Percentiles rank a stretch among this genome's conserved stretches.
Conservation (phyloP, 2,888 invertebrate species). For the Cerceris ruficornis region DNA sequence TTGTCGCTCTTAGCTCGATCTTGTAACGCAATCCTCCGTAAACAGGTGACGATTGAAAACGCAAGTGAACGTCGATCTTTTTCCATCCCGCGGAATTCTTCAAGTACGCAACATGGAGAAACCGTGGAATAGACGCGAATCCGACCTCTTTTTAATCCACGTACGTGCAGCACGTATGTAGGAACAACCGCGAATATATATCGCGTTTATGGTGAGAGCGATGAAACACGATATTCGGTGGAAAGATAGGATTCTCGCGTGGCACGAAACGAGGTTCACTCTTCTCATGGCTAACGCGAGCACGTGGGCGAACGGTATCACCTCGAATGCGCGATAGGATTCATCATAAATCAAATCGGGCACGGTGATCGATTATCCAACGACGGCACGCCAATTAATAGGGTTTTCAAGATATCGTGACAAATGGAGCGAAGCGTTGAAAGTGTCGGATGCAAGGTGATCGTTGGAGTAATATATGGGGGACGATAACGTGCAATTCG, state of each 20-base stretch:
- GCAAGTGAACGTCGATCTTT: not conserved
- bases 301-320: slow-evolving; percentile 53
- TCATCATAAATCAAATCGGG: slow-evolving; percentile 48
- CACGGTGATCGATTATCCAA: slow-evolving; percentile 49
- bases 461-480: slow-evolving; percentile 20
- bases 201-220: slow-evolving; percentile 23
- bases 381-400: slow-evolving; percentile 50
- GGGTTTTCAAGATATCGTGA: slow-evolving; percentile 50
- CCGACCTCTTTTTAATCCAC: not conserved
- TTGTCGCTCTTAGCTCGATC: slow-evolving; percentile 20
- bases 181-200: slow-evolving; percentile 10
- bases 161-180: no score
- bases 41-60: slow-evolving; percentile 42
- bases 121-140: not conserved
- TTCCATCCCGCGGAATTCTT: not conserved
- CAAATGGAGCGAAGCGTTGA: slow-evolving; percentile 44
- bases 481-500: slow-evolving; percentile 18
- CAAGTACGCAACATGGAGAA: slow-evolving; percentile 2
- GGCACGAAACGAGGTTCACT: not conserved
- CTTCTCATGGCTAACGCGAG: slow-evolving; percentile 14
- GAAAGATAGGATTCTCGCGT: slow-evolving; percentile 23
- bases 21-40: slow-evolving; percentile 53
- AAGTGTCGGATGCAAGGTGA: slow-evolving; percentile 36
- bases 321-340: slow-evolving; percentile 23
- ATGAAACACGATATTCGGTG: slow-evolving; percentile 28